A percentile compares a stretch with the other conserved stretches of the same genome.
Conservation (phyloP, 2,797 vertebrate species). For the Platyrinchus mystaceus region DNA sequence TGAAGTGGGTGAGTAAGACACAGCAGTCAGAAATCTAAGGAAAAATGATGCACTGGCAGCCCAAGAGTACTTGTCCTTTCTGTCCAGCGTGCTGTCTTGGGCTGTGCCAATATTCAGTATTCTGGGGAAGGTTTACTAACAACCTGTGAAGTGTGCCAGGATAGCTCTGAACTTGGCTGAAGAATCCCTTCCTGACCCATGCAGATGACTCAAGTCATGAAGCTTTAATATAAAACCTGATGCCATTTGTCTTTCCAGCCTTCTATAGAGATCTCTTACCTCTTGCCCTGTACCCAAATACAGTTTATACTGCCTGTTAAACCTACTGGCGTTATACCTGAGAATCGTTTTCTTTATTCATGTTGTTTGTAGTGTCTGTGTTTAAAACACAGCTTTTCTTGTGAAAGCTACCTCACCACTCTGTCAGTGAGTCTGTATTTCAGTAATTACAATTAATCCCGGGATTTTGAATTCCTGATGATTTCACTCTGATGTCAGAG, state of each 20-base stretch:
- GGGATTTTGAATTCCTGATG: slow-evolving; percentile 45
- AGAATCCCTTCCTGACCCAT: not conserved
- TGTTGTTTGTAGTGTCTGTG: not conserved
- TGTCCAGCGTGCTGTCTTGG: not conserved
- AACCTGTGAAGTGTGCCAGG: not conserved
- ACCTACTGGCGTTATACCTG: not conserved
- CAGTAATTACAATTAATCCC: slow-evolving; percentile 46
- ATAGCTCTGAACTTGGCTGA: not conserved
- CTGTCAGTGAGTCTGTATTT: not conserved
- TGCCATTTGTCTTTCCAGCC: not conserved
- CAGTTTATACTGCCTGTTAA: not conserved
- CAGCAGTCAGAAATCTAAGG: not conserved
- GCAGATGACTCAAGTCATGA: not conserved
- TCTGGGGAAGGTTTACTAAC: not conserved
- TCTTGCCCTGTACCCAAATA: not conserved
- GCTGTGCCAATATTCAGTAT: not conserved
- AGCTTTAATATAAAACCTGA: not conserved
- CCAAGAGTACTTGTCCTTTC: not conserved
- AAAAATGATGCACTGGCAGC: not conserved
- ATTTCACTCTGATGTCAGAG: slow-evolving; percentile 50
- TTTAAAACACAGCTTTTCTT: not conserved
- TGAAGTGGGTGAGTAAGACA: not conserved
- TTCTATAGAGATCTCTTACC: not conserved
- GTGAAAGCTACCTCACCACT: not conserved
- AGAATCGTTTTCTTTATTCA: not conserved